Percentiles rank a stretch among this genome's conserved stretches.
Conservation (phyloP, 2,888 invertebrate species). For the Metallyticus violacea region DNA sequence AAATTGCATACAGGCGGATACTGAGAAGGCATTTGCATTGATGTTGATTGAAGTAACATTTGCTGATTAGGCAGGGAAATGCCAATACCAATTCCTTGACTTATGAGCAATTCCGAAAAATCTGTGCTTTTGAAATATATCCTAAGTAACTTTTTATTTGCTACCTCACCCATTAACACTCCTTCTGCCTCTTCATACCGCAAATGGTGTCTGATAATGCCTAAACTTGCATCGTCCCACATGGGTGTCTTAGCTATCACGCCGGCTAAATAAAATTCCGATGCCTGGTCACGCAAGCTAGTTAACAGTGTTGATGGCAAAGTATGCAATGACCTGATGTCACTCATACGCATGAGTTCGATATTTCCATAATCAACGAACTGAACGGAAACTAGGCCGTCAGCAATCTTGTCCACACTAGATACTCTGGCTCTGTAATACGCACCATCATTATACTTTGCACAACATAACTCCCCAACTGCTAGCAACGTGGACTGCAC, state of each 20-base stretch:
- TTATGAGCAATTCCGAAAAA: constrained; percentile 38
- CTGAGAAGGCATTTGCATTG: constrained; percentile 8
- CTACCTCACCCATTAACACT: constrained; percentile 32
- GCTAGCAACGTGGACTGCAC: constrained; percentile 44
- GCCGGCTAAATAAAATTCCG: constrained; percentile 58
- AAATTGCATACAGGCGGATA: neutral
- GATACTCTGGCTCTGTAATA: constrained; percentile 64
- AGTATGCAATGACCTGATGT: constrained; percentile 56
- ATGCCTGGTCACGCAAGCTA: constrained; percentile 55
- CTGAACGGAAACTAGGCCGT: constrained; percentile 60
- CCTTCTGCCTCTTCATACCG: constrained; percentile 47
- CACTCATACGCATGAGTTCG: constrained; percentile 57
- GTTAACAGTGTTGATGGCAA: constrained; percentile 49
- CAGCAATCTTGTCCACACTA: constrained; percentile 48
- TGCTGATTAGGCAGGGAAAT: constrained; percentile 35
- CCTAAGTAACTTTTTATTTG: constrained; percentile 37
- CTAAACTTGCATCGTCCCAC: constrained; percentile 55
- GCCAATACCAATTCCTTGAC: constrained; percentile 37
- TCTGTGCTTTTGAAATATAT: constrained; percentile 38
- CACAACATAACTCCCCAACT: constrained; percentile 59
- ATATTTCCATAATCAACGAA: constrained; percentile 68
- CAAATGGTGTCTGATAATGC: constrained; percentile 46
- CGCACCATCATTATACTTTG: constrained; percentile 55
- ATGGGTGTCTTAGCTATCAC: constrained; percentile 52
- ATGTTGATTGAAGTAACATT: neutral